A percentile compares a stretch with the other conserved stretches of the same genome.
Evolutionary conservation across 2,888 invertebrate species (phyloP).

Genomic region (Phaonia tiefii): DNA sequence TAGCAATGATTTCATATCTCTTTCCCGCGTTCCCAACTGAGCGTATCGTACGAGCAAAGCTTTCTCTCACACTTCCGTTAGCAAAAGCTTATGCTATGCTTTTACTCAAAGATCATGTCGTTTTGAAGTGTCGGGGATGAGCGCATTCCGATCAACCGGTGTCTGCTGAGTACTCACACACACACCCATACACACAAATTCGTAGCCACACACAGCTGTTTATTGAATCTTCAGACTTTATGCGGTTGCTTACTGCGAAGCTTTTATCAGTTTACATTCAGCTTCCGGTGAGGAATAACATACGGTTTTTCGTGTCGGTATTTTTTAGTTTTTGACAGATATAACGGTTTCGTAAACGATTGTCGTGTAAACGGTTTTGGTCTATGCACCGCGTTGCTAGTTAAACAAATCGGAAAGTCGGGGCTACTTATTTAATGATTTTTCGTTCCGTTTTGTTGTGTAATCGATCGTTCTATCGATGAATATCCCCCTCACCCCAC

Average conservation of each 20-base stretch:
- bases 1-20: too few species aligned
- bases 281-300: not conserved
- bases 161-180: too few species aligned
- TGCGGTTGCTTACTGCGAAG: slow-evolving; percentile 2
- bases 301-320: not conserved
- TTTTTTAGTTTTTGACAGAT: not conserved
- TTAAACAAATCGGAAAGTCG: too few species aligned
- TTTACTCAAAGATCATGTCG: slow-evolving; percentile 5
- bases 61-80: not conserved
- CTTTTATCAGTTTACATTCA: slow-evolving; percentile 24
- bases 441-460: slow-evolving; percentile 18
- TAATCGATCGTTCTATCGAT: slow-evolving; percentile 17
- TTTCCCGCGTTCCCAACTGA: not conserved
- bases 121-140: not conserved
- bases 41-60: not conserved
- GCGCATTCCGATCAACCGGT: slow-evolving; percentile 9
- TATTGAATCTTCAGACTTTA: not conserved
- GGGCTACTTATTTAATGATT: not conserved
- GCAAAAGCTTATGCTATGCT: not conserved
- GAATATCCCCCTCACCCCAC: slow-evolving; percentile 23
- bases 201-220: not conserved
- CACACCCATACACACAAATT: too few species aligned
- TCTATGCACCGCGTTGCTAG: not conserved
- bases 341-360: slow-evolving; percentile 13
- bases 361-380: not conserved